Evolutionary conservation across 2,113 vertebrate genomes (phyloP).

Genomic region (Turdus rufiventris): DNA sequence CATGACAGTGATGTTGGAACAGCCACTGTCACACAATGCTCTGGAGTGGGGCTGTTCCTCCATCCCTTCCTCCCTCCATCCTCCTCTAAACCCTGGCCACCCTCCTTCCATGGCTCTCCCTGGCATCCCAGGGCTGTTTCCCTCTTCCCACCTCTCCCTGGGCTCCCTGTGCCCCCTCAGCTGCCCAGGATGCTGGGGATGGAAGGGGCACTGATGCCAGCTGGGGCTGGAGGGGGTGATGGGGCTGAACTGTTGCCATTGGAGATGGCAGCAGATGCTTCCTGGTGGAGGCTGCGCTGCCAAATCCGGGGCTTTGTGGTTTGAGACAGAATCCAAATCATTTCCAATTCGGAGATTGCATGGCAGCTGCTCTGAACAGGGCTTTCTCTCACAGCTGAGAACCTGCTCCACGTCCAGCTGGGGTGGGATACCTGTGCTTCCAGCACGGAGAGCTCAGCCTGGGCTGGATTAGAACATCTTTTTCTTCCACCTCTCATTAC

Average conservation of each 20-base stretch:
- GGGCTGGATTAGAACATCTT: neutral
- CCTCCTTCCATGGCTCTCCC: neutral
- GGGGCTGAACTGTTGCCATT: conserved; percentile 49
- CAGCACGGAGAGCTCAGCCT: neutral
- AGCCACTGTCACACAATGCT: neutral
- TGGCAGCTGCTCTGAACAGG: conserved; percentile 58
- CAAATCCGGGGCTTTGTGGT: conserved; percentile 62
- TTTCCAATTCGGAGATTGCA: conserved; percentile 64
- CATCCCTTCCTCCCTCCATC: neutral
- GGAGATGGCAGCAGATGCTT: conserved; percentile 65
- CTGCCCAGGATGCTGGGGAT: neutral
- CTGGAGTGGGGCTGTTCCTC: neutral
- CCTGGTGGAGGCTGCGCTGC: conserved; percentile 49
- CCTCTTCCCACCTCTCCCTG: neutral
- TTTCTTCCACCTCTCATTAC: neutral
- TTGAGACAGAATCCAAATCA: conserved; percentile 71
- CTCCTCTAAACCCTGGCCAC: neutral
- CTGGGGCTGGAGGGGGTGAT: neutral
- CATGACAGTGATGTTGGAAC: neutral
- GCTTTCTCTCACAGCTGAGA: neutral
- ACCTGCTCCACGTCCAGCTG: neutral
- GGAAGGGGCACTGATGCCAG: neutral
- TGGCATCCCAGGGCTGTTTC: neutral
- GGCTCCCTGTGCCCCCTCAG: neutral
- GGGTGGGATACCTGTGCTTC: neutral